Evolutionary conservation across 2,113 vertebrate genomes (phyloP).

Genomic region (Pangasianodon gigas): DNA sequence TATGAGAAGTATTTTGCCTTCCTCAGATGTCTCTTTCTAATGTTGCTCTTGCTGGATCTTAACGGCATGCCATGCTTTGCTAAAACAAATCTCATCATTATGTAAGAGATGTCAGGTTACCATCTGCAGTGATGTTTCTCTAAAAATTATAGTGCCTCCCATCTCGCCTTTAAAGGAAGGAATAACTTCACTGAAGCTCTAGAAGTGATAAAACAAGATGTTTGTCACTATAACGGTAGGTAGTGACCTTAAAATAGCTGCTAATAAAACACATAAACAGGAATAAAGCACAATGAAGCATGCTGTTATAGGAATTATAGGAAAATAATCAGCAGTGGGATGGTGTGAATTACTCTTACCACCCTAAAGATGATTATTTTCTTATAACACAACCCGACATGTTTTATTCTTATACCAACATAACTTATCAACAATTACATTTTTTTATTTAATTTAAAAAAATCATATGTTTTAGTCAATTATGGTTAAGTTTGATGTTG

Average conservation of each 20-base stretch:
- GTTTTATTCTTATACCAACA: neutral
- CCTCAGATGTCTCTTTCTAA: conserved; percentile 29
- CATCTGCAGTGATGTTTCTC: conserved; percentile 13
- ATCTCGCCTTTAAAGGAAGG: conserved; percentile 15
- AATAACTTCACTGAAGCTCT: conserved; percentile 16
- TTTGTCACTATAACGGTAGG: neutral
- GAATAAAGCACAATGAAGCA: neutral
- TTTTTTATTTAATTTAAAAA: neutral
- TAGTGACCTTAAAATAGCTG: conserved; percentile 24
- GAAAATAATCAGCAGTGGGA: neutral
- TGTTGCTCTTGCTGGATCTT: conserved; percentile 11
- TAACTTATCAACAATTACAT: neutral
- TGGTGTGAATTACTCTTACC: neutral
- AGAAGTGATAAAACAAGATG: neutral
- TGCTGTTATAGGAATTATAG: neutral
- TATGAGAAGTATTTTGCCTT: conserved; percentile 31
- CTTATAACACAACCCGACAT: neutral
- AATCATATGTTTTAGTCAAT: neutral
- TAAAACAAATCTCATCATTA: conserved; percentile 41
- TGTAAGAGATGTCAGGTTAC: conserved; percentile 47
- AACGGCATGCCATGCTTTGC: conserved; percentile 39
- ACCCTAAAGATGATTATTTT: neutral
- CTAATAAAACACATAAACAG: neutral
- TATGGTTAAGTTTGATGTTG: neutral
- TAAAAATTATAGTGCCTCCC: neutral